Percentiles rank a stretch among this genome's conserved stretches.
phyloP scores from a whole-genome alignment of 2,797 vertebrate species.

The Gallinago nigripennis region DNA sequence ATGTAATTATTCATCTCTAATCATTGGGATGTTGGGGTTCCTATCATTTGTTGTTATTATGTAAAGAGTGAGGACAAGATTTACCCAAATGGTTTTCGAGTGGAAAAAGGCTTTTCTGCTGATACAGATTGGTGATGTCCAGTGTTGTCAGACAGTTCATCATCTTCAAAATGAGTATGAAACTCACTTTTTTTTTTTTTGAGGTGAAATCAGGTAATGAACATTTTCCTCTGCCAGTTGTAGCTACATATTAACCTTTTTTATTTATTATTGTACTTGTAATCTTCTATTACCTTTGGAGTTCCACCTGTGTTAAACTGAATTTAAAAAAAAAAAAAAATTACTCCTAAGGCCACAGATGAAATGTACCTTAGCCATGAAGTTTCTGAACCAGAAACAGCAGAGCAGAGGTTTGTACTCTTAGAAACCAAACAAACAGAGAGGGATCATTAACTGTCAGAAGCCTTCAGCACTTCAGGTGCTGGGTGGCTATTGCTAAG shows the following conservation, averaged over 20 bases:
- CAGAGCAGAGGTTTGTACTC: background rate
- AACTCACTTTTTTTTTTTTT: background rate
- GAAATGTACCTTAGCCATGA: background rate
- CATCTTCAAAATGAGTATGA: background rate
- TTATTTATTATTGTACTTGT: background rate
- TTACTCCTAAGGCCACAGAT: background rate
- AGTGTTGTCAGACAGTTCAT: background rate
- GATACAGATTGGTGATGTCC: background rate
- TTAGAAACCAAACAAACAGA: background rate
- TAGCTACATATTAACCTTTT: constrained; percentile 28
- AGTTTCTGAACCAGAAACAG: background rate
- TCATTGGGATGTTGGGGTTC: background rate
- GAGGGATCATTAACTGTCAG: background rate
- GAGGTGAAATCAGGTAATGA: background rate
- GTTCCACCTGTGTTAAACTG: background rate
- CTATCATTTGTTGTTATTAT: background rate
- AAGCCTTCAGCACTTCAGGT: background rate
- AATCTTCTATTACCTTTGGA: background rate
- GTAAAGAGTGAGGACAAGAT: background rate
- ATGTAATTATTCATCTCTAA: background rate
- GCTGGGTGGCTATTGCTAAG: background rate
- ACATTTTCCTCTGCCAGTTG: background rate
- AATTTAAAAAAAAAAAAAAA: background rate
- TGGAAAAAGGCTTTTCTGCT: background rate
- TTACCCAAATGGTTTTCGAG: background rate